These are phyloP conservation scores for Dasysyrphus tricinctus DNA, from an alignment of 2,888 invertebrate genomes.

Conservation along the genomic window DNA sequence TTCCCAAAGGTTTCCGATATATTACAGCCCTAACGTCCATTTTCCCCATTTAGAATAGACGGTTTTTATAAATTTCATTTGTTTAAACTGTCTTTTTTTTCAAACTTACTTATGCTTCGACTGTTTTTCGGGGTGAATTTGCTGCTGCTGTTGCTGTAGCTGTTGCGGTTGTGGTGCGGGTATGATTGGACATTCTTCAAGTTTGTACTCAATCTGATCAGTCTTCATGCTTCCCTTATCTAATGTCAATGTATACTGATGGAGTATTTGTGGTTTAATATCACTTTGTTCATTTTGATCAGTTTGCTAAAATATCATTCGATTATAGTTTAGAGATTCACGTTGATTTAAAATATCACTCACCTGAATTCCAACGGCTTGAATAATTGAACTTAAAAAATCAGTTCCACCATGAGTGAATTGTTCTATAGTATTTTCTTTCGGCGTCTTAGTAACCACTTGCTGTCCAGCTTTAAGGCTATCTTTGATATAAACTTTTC, in stretches of 20 bases:
- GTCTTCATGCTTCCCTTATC: constrained; percentile 79
- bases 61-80: too few relatives aligned
- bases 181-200: constrained; percentile 74
- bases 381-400: constrained; percentile 82
- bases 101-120: constrained; percentile 81
- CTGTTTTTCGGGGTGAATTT: constrained; percentile 79
- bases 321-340: background rate
- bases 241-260: constrained; percentile 83
- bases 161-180: constrained; percentile 69
- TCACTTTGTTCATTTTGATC: constrained; percentile 65
- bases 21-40: too few relatives aligned
- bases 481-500: constrained; percentile 87
- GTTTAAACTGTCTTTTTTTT: background rate
- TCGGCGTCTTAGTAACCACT: constrained; percentile 50
- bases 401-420: constrained; percentile 78
- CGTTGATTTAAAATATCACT: constrained; percentile 25
- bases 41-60: too few relatives aligned
- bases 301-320: constrained; percentile 57
- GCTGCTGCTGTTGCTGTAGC: constrained; percentile 64
- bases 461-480: constrained; percentile 77
- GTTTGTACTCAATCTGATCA: constrained; percentile 80
- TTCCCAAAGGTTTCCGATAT: too few relatives aligned
- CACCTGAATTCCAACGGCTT: constrained; percentile 83
- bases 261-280: constrained; percentile 77
- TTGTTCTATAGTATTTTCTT: constrained; percentile 61